Base-by-base conservation (phyloP, 1,140 invertebrate genomes). In the Cydia fagiglandana region DNA sequence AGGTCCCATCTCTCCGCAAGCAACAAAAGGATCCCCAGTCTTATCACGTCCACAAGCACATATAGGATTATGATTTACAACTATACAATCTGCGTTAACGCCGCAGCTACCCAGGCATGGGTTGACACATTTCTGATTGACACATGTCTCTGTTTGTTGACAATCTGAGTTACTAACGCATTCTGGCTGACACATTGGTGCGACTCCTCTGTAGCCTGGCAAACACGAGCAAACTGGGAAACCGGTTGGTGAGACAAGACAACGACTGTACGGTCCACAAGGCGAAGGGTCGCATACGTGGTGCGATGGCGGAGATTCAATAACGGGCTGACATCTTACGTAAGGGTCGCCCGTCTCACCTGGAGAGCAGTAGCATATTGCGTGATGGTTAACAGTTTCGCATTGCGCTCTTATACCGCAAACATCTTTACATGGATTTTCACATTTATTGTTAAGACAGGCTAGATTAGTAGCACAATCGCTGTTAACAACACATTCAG, bases 21-120 rank as follows among this genome's bases (percentile, higher is more conserved):
- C 95, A 17, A 95, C 94, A 82, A 97, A 97, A 41, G 97, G 97
- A 95, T 98, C 96, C 28, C 97, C 97, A 77, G 95, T 94, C 85
- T 95, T 94, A 50, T 95, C 95, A n/a, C 94, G 88, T 30, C 95
- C 94, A 89, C 97, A 98, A 64, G 94, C 96, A 84, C 97, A 97
- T 77, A 97, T 95, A 2, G 97, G 96, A 88, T 97, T 97, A 83
- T 97, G 96, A 87, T 97, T 97, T 30, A 97, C 94, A 1, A 96
- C 95, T 28, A 94, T 94, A 87, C 97, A 98, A 20, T 95, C 83
- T 13, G 97, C 96, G 77, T 95, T 95, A 9, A 95, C 86, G 3
- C 96, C 97, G 91, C 97, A 98, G 76, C 95, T 96, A 10, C 96
- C 96, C 28, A 95, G 95, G 81, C 96, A 97, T 20, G 96, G 96